Base-by-base conservation (phyloP, 2,888 invertebrate genomes). In the Dynastes maya region DNA sequence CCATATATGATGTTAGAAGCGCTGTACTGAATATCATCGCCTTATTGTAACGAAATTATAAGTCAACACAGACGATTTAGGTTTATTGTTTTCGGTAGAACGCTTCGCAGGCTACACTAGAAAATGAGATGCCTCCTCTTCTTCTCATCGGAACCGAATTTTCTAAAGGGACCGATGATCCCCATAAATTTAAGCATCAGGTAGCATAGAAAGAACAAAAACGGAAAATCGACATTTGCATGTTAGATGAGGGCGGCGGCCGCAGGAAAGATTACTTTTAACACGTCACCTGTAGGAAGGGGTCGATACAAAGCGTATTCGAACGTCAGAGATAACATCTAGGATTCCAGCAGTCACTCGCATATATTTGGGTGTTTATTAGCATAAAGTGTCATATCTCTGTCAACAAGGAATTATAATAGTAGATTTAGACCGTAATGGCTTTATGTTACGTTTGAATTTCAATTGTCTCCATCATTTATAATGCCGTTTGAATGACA, bases 191-290 rank as follows among this genome's bases (percentile, higher is more conserved):
- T 80, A 80, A 80, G 77, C 80, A 78, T 80, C 82, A 81, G 81
- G 82, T 82, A 82, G 80, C 78, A 80, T 80, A 77, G 82, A 80
- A 78, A 76, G 78, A 76, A 80, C 78, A 80, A 80, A 80, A 82
- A 81, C 80, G 81, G 81, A 80, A 80, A 82, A 81, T 81, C 81
- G 81, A 81, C 82, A 82, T 82, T 82, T 82, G 82, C 81, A 82
- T 82, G 82, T 82, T 82, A 82, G 82, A 82, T 82, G 82, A 82
- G 81, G 76, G 80, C 74, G 78, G 49, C 49, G 70, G 78, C 80
- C 65, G 70, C 64, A 65, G 81, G 80, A 80, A 78, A 79, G 81
- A 81, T 82, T 79, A 80, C 81, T 82, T 82, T 82, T 81, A 82
- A 81, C 82, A 80, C 82, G 81, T 82, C 81, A 82, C 80, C 80